Evolutionary conservation across 2,113 vertebrate genomes (phyloP).

Genomic region (Eulemur macaco): DNA sequence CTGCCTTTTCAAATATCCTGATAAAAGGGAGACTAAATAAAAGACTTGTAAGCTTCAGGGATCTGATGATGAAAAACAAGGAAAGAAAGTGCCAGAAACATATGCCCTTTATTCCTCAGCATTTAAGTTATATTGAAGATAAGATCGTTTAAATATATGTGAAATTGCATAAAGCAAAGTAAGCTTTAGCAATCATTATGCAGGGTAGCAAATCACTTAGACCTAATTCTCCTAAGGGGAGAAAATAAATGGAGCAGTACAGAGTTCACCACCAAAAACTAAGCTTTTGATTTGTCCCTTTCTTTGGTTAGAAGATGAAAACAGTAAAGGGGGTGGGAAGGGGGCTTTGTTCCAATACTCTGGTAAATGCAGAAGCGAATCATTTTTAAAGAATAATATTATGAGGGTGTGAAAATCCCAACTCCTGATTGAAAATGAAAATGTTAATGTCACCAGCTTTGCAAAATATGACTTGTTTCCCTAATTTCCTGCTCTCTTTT

Average conservation of each 20-base stretch:
- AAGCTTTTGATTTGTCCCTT: not conserved
- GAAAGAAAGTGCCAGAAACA: not conserved
- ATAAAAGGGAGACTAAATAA: not conserved
- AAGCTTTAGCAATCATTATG: not conserved
- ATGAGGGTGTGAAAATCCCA: not conserved
- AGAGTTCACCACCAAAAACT: not conserved
- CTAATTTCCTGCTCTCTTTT: not conserved
- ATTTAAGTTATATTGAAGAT: not conserved
- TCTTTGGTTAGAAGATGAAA: not conserved
- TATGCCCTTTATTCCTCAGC: not conserved
- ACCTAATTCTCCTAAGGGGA: not conserved
- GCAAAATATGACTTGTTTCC: not conserved
- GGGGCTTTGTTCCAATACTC: not conserved
- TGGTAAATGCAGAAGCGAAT: not conserved
- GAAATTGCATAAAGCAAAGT: not conserved
- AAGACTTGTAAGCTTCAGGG: not conserved
- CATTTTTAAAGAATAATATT: not conserved
- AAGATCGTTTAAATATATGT: not conserved
- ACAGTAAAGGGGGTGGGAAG: not conserved
- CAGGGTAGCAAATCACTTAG: not conserved
- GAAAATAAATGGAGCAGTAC: not conserved
- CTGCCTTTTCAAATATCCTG: not conserved
- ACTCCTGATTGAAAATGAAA: not conserved
- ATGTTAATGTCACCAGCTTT: not conserved
- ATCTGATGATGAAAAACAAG: not conserved